A percentile compares a stretch with the other conserved stretches of the same genome.
Evolutionary conservation across 2,797 vertebrate genomes (phyloP).

Genomic region (Lepilemur septentrionalis): DNA sequence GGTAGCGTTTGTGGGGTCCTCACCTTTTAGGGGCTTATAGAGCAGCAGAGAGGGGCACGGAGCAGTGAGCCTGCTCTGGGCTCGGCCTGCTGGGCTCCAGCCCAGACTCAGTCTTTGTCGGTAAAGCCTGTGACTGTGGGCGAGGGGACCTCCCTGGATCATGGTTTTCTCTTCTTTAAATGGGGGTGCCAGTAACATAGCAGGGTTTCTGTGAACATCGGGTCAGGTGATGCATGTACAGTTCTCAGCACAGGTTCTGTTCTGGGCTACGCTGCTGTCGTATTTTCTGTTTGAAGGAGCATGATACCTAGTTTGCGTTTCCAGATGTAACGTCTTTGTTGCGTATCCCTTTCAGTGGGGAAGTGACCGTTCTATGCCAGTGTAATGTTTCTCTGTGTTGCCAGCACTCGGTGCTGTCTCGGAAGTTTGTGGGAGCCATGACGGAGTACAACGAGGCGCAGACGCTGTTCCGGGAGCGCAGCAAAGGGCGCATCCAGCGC

Average conservation of each 20-base stretch:
- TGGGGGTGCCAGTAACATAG: fast-evolving
- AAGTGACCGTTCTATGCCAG: fast-evolving
- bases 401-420: conserved; percentile 93
- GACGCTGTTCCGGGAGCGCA: conserved; percentile 94
- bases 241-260: fast-evolving
- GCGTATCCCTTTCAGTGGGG: neutral
- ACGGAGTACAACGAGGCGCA: conserved; percentile 95
- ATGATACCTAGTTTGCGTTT: neutral
- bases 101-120: fast-evolving
- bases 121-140: neutral
- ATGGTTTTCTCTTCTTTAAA: too few species aligned
- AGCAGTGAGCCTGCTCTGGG: neutral
- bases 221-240: fast-evolving
- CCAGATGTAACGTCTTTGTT: neutral
- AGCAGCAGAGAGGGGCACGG: neutral
- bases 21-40: neutral
- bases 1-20: neutral
- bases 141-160: fast-evolving
- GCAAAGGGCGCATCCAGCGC: conserved; percentile 96
- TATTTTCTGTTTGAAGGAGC: neutral
- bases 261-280: fast-evolving
- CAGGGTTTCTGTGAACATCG: too few species aligned
- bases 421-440: conserved; percentile 98
- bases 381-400: neutral
- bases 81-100: neutral